These are phyloP conservation scores for Sinocyclocheilus anophthalmus DNA, from an alignment of 2,113 vertebrate genomes.

Conservation along the genomic window DNA sequence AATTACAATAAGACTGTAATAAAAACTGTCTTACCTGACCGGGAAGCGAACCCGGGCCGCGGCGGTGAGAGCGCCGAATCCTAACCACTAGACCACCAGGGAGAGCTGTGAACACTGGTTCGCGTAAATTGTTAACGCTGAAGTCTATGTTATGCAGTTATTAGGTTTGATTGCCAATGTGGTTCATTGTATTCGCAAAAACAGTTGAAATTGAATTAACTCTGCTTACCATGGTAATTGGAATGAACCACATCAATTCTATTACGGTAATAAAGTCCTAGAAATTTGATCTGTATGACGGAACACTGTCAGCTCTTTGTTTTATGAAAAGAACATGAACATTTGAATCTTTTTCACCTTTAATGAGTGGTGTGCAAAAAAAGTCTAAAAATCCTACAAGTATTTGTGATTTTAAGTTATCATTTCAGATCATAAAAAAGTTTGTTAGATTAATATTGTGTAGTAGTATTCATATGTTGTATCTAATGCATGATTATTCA, in stretches of 20 bases:
- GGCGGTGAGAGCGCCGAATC: constrained; percentile 59
- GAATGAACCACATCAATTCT: background rate
- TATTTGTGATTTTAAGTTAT: background rate
- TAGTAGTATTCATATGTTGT: background rate
- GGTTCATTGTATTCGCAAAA: background rate
- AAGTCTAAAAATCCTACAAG: background rate
- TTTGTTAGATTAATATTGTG: background rate
- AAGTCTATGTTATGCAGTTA: too few relatives aligned
- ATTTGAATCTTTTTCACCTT: background rate
- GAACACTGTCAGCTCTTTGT: background rate
- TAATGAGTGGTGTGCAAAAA: background rate
- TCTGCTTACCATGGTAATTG: background rate
- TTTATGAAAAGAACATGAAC: background rate
- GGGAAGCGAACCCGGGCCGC: constrained; percentile 56
- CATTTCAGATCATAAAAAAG: background rate
- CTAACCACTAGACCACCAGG: constrained; percentile 69
- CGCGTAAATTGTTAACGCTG: too few relatives aligned
- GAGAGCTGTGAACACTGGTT: background rate
- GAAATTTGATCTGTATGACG: background rate
- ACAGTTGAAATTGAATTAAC: too few relatives aligned
- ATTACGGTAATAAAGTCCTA: background rate
- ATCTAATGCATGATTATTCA: background rate
- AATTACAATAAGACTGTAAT: background rate
- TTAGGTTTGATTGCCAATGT: background rate
- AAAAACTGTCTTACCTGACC: constrained; percentile 46